phyloP scores from a whole-genome alignment of 2,113 vertebrate species.

The Oplegnathus fasciatus region DNA sequence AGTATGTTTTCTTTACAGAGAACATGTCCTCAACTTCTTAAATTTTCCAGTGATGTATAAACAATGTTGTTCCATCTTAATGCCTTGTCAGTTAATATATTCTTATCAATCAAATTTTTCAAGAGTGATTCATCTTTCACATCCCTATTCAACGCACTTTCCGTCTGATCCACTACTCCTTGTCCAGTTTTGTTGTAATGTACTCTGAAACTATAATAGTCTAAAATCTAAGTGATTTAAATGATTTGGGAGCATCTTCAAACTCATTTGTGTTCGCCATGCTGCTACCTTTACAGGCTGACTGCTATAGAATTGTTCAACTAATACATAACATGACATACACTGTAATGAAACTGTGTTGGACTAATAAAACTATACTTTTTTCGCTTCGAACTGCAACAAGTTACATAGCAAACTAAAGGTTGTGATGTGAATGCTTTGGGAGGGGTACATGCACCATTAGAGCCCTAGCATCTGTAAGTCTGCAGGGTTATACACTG shows the following conservation, averaged over 20 bases:
- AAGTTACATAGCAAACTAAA: neutral
- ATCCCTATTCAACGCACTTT: rapidly evolving
- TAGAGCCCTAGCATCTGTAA: neutral
- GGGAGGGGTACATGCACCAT: neutral
- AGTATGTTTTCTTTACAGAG: neutral
- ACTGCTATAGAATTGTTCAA: no score
- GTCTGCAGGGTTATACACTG: neutral
- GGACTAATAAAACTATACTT: neutral
- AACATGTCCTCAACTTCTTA: neutral
- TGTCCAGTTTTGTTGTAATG: neutral
- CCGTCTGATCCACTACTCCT: neutral
- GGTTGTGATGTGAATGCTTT: neutral
- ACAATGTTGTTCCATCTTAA: neutral
- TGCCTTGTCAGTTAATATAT: neutral
- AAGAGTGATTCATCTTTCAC: neutral
- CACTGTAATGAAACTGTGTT: neutral
- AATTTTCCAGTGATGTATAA: neutral
- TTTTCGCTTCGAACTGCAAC: neutral
- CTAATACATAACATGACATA: no score
- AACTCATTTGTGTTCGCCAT: neutral
- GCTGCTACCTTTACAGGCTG: no score
- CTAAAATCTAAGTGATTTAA: no score
- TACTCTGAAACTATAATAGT: no score
- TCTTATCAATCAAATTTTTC: neutral
- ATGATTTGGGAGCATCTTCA: no score